These are phyloP conservation scores for Delichon dasypus DNA, from an alignment of 2,797 vertebrate genomes.

Conservation along the genomic window DNA sequence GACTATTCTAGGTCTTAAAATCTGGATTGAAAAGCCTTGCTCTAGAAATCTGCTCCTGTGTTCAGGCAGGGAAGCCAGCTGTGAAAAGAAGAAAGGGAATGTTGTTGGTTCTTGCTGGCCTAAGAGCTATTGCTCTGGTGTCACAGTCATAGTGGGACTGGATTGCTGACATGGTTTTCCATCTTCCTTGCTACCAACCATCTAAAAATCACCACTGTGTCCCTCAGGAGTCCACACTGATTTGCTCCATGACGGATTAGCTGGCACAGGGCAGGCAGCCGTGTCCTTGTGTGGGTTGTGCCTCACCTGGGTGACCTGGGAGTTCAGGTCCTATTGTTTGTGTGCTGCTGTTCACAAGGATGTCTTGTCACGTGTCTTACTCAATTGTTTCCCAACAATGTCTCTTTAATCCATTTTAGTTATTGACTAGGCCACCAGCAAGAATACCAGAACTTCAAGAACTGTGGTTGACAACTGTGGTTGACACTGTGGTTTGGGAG, in stretches of 20 bases:
- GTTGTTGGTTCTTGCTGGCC: not conserved
- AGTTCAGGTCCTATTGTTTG: not conserved
- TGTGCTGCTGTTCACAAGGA: not conserved
- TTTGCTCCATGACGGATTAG: not conserved
- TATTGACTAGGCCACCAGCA: slow-evolving; percentile 7
- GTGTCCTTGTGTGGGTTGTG: not conserved
- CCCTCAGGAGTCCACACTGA: not conserved
- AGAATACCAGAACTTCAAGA: not conserved
- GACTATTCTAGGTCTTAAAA: not conserved
- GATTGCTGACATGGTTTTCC: not conserved
- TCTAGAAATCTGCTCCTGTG: not conserved
- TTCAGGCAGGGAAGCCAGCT: not conserved
- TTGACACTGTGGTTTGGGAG: not conserved
- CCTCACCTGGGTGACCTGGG: not conserved
- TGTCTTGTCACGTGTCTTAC: not conserved
- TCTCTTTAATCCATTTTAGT: not conserved
- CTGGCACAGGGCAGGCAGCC: not conserved
- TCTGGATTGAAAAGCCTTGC: not conserved
- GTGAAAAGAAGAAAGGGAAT: not conserved
- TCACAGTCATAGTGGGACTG: not conserved
- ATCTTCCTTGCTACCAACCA: not conserved
- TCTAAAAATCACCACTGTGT: not conserved
- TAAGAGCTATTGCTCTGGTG: not conserved
- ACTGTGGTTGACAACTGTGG: not conserved
- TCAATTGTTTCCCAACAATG: not conserved